Evolutionary conservation across 2,797 vertebrate genomes (phyloP).

Genomic region (Acestrorhynchus altus): DNA sequence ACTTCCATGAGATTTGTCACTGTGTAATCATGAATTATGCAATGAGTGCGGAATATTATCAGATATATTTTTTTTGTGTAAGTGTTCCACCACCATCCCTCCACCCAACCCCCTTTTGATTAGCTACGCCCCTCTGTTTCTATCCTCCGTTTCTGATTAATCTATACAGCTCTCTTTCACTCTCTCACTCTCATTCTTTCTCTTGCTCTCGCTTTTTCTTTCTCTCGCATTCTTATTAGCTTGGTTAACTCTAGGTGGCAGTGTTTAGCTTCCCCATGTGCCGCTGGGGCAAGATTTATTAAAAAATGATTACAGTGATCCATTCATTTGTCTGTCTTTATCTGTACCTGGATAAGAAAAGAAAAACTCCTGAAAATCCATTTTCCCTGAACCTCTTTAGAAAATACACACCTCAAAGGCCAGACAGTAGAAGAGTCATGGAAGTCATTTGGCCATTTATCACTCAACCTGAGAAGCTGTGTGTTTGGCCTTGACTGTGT

Average conservation of each 20-base stretch:
- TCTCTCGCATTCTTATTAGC: constrained; percentile 38
- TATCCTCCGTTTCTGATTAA: constrained; percentile 32
- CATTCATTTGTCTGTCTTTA: constrained; percentile 81
- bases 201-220: too few species aligned
- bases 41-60: background rate
- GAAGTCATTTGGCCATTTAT: constrained; percentile 34
- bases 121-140: constrained; percentile 34
- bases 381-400: constrained; percentile 68
- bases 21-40: constrained; percentile 42
- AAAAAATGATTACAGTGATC: constrained; percentile 82
- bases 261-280: constrained; percentile 71
- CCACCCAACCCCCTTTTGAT: too few species aligned
- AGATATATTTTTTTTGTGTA: constrained; percentile 12
- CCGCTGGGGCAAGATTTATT: constrained; percentile 71
- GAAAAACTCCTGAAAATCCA: constrained; percentile 50
- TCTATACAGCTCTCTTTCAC: constrained; percentile 34
- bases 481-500: constrained; percentile 51
- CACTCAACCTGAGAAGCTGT: constrained; percentile 24
- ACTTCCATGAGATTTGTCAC: constrained; percentile 17
- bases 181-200: background rate
- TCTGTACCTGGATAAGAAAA: constrained; percentile 70
- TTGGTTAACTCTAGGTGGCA: constrained; percentile 80
- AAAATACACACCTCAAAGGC: constrained; percentile 42
- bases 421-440: constrained; percentile 1
- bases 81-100: background rate